phyloP scores from a whole-genome alignment of 2,113 vertebrate genomes.

The Cynocephalus volans region DNA sequence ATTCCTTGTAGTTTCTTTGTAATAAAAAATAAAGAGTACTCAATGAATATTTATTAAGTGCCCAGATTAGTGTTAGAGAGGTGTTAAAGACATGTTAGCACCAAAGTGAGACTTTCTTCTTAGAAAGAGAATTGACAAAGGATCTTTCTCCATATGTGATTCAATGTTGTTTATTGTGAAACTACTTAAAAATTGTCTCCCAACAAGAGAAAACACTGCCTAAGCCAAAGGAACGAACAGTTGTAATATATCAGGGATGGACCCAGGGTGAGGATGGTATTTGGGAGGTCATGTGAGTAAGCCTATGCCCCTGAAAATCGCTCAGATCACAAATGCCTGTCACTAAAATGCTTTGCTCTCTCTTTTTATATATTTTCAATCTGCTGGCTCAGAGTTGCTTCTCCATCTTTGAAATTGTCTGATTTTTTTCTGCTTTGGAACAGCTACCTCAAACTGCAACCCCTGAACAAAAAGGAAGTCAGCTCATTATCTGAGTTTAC shows the following conservation, averaged over 20 bases:
- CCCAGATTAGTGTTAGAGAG: not conserved
- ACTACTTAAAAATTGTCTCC: not conserved
- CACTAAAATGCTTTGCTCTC: not conserved
- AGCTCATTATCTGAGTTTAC: constrained; percentile 34
- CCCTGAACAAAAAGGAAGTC: constrained; percentile 36
- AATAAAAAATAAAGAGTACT: not conserved
- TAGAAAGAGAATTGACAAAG: not conserved
- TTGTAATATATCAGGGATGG: no score
- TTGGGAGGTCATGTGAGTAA: fast-evolving
- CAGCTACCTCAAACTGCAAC: constrained; percentile 12
- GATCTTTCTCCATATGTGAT: not conserved
- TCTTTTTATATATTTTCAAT: not conserved
- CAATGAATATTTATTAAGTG: not conserved
- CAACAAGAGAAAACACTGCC: not conserved
- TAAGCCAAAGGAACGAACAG: not conserved
- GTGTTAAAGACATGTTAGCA: not conserved
- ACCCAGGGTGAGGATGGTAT: not conserved
- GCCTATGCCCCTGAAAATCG: not conserved
- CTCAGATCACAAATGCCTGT: not conserved
- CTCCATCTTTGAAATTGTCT: constrained; percentile 6
- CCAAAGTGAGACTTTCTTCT: constrained; percentile 7
- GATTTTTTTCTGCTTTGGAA: constrained; percentile 9
- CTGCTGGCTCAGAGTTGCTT: not conserved
- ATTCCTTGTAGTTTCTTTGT: not conserved
- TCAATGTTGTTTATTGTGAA: not conserved